Evolutionary conservation across 2,797 vertebrate species (phyloP).

Genomic region (Poeciliopsis paucimaculata): DNA sequence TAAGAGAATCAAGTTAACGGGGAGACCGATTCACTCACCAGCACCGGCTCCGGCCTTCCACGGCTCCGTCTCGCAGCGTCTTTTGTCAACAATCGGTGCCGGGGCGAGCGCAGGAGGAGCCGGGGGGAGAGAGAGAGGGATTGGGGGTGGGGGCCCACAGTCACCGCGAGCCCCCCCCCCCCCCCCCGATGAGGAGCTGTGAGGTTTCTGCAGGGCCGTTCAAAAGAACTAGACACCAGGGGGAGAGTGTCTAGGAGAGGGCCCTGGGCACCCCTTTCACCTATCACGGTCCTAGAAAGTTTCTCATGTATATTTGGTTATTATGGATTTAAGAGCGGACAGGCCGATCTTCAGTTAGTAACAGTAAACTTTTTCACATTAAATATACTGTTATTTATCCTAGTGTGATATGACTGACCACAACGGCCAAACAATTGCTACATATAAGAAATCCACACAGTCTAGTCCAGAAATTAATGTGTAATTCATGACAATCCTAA

Average conservation of each 20-base stretch:
- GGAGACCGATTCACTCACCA: slow-evolving; percentile 48
- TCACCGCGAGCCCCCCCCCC: slow-evolving; percentile 19
- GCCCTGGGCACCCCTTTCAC: neutral
- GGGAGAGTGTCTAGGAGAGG: neutral
- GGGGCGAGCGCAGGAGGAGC: slow-evolving; percentile 76
- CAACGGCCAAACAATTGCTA: too few relatives aligned
- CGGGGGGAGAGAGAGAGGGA: slow-evolving; percentile 37
- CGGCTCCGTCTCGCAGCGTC: slow-evolving; percentile 70
- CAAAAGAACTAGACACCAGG: neutral
- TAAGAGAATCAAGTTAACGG: slow-evolving; percentile 24
- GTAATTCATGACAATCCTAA: too few relatives aligned
- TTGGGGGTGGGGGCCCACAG: slow-evolving; percentile 63
- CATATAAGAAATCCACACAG: too few relatives aligned
- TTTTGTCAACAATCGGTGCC: slow-evolving; percentile 85
- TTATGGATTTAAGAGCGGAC: neutral
- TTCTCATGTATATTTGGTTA: neutral
- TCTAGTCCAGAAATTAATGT: too few relatives aligned
- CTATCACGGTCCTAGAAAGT: neutral
- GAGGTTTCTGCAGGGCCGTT: slow-evolving; percentile 57
- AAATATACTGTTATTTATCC: too few relatives aligned
- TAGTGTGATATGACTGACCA: too few relatives aligned
- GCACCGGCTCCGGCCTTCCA: slow-evolving; percentile 45
- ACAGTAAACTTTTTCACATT: neutral
- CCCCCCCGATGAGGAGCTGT: slow-evolving; percentile 69
- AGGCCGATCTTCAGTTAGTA: neutral